A percentile compares a stretch with the other conserved stretches of the same genome.
phyloP scores from a whole-genome alignment of 2,113 vertebrate species.

The Potamarius usumacintae region DNA sequence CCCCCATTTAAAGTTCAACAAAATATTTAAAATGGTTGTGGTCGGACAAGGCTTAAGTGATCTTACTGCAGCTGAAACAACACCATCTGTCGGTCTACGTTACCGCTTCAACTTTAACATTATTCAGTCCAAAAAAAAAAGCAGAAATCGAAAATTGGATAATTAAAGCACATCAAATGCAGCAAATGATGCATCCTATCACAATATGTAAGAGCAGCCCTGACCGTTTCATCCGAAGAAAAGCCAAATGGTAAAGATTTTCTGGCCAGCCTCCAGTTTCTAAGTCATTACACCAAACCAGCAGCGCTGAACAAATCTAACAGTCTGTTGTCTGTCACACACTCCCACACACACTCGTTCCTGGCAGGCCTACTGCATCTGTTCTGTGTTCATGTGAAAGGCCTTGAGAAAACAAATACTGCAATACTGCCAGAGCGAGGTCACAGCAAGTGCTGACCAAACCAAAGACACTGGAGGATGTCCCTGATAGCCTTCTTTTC shows the following conservation, averaged over 20 bases:
- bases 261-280: conserved; percentile 24
- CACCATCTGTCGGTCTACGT: conserved; percentile 29
- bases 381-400: conserved; percentile 27
- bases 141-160: not conserved
- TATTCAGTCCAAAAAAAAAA: no score
- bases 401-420: conserved; percentile 37
- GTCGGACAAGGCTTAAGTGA: conserved; percentile 14
- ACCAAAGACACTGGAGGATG: not conserved
- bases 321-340: conserved; percentile 37
- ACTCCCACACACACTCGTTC: conserved; percentile 34
- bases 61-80: conserved; percentile 18
- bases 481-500: conserved; percentile 6
- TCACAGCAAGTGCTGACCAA: conserved; percentile 34
- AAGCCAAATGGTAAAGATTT: conserved; percentile 18
- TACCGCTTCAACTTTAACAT: not conserved
- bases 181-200: conserved; percentile 18
- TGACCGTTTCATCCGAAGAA: conserved; percentile 17
- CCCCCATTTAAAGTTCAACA: not conserved
- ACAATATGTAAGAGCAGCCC: conserved; percentile 23
- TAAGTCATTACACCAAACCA: conserved; percentile 15
- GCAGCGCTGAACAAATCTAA: conserved; percentile 33
- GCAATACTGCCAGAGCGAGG: conserved; percentile 29
- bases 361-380: conserved; percentile 18
- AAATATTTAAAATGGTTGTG: conserved; percentile 15
- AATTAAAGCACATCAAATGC: conserved; percentile 5